Conservation (phyloP, 1,140 invertebrate genomes). For the Holotrichia oblita region DNA sequence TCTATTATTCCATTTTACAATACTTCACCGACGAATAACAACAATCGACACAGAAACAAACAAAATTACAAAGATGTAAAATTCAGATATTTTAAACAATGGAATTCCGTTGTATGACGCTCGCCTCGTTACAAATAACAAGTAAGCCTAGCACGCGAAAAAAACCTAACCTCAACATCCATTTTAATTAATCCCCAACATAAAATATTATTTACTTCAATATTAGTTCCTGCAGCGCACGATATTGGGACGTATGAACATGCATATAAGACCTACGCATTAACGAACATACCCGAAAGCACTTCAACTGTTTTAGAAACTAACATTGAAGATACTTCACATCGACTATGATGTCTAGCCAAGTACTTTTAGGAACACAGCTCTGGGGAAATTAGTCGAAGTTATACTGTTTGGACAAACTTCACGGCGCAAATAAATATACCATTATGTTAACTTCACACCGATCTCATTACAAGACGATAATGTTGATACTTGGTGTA, state of each 20-base stretch:
- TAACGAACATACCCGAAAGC: not conserved
- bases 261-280: not conserved
- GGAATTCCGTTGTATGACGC: not conserved
- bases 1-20: not conserved
- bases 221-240: too few relatives aligned
- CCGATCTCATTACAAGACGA: constrained; percentile 11
- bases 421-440: constrained; percentile 25
- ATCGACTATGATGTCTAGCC: not conserved
- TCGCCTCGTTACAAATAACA: too few relatives aligned
- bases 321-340: not conserved
- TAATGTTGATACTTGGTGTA: not conserved
- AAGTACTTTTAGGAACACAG: constrained; percentile 32
- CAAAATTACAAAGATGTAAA: too few relatives aligned
- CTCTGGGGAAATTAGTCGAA: constrained; percentile 37
- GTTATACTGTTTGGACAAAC: constrained; percentile 33
- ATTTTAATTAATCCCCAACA: too few relatives aligned
- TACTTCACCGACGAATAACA: not conserved
- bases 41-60: too few relatives aligned
- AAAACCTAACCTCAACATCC: too few relatives aligned
- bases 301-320: constrained; percentile 6
- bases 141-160: too few relatives aligned
- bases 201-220: too few relatives aligned
- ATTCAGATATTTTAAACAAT: not conserved
- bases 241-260: not conserved
- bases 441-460: constrained; percentile 28